phyloP scores from a whole-genome alignment of 2,797 vertebrate genomes.

The Urophycis tenuis region DNA sequence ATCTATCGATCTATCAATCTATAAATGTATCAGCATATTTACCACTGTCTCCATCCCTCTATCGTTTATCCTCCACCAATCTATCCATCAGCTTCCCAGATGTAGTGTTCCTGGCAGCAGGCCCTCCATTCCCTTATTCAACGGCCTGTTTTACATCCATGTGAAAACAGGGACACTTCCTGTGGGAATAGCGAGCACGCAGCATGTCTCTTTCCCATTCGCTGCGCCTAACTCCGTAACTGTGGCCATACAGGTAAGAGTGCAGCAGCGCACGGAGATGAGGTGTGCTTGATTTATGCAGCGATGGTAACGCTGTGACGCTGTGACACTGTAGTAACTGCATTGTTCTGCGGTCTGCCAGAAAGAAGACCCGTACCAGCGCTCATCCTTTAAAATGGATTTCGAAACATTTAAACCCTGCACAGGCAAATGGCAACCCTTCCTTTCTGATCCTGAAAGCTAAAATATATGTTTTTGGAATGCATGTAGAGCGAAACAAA shows the following conservation, averaged over 20 bases:
- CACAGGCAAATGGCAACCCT: neutral
- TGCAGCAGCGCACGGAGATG: constrained; percentile 27
- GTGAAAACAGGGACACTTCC: constrained; percentile 57
- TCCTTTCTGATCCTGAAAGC: neutral
- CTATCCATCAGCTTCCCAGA: neutral
- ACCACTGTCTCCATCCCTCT: neutral
- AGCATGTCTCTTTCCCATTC: constrained; percentile 44
- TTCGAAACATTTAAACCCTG: neutral
- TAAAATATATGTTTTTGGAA: neutral
- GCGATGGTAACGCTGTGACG: constrained; percentile 8
- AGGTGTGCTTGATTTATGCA: constrained; percentile 27
- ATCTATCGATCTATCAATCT: neutral
- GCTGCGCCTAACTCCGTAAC: constrained; percentile 23
- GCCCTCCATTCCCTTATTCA: constrained; percentile 4
- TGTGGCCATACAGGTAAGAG: constrained; percentile 26
- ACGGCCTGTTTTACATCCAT: constrained; percentile 22
- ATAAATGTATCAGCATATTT: neutral
- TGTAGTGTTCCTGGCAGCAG: constrained; percentile 6
- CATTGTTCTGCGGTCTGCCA: neutral
- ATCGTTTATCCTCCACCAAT: neutral
- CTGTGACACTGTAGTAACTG: neutral
- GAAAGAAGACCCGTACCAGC: neutral
- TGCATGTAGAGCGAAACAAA: neutral
- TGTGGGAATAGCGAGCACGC: constrained; percentile 54
- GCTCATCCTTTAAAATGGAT: neutral